Percentiles rank a stretch among this genome's conserved stretches.
These are phyloP conservation scores for Watsonalla binaria DNA, from an alignment of 2,888 invertebrate genomes.

Conservation along the genomic window DNA sequence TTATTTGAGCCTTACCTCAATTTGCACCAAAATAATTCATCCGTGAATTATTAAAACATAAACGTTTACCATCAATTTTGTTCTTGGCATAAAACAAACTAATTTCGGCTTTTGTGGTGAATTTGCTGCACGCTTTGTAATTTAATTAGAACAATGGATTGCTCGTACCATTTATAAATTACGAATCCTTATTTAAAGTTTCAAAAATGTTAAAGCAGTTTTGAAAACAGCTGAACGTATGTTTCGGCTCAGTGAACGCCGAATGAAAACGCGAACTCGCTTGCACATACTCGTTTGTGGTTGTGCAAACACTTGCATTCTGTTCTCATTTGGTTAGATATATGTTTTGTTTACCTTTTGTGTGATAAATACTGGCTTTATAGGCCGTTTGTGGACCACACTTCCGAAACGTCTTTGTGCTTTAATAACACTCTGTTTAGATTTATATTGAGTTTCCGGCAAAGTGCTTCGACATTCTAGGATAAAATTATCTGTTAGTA, in stretches of 20 bases:
- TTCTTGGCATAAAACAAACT: background rate
- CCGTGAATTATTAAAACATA: background rate
- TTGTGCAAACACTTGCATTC: constrained; percentile 11
- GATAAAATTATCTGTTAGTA: too few species aligned
- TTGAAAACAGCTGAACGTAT: constrained; percentile 22
- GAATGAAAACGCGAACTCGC: constrained; percentile 20
- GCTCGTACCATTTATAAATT: background rate
- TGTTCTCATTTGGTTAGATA: constrained; percentile 25
- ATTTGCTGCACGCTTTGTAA: background rate
- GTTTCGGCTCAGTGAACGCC: constrained; percentile 21
- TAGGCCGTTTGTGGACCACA: constrained; percentile 11
- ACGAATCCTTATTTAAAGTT: background rate
- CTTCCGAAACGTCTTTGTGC: background rate
- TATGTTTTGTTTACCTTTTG: constrained; percentile 24
- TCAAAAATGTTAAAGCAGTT: background rate
- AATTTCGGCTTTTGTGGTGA: background rate
- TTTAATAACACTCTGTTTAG: background rate
- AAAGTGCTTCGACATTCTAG: too few species aligned
- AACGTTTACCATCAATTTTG: background rate
- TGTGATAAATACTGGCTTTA: constrained; percentile 20
- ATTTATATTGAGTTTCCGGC: background rate
- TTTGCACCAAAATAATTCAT: background rate
- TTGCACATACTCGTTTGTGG: constrained; percentile 18
- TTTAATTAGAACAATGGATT: background rate
- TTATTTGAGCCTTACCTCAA: background rate